Percentiles rank a stretch among this genome's conserved stretches.
Conservation (phyloP, 2,113 vertebrate genomes). For the Tachycineta bicolor region DNA sequence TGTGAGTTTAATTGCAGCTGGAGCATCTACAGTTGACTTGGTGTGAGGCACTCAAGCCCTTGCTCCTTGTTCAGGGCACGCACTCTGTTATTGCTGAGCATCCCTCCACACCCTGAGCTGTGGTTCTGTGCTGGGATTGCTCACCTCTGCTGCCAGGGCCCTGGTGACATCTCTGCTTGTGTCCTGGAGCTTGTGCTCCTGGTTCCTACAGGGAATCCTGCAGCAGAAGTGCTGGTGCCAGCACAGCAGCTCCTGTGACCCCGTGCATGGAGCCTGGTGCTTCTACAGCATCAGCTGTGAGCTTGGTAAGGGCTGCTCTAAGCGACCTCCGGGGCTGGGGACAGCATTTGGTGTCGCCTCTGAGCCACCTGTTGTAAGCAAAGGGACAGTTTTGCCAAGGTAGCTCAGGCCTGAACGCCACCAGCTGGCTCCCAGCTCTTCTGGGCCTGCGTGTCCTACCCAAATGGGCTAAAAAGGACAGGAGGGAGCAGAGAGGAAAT, state of each 20-base stretch:
- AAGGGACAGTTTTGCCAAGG: neutral
- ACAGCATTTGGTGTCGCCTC: neutral
- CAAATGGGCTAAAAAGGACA: neutral
- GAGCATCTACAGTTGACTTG: fast-evolving
- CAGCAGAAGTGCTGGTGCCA: constrained; percentile 76
- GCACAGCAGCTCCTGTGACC: constrained; percentile 78
- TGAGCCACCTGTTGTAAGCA: neutral
- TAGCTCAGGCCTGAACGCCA: neutral
- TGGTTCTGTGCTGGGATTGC: neutral
- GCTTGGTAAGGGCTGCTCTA: constrained; percentile 63
- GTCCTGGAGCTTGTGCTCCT: constrained; percentile 68
- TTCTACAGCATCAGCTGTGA: constrained; percentile 78
- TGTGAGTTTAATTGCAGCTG: neutral
- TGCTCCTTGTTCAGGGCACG: neutral
- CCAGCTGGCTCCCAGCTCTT: neutral
- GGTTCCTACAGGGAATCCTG: constrained; percentile 81
- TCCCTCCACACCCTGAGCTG: neutral
- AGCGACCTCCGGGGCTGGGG: neutral
- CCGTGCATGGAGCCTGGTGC: constrained; percentile 75
- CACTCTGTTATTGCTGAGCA: neutral
- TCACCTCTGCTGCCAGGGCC: fast-evolving
- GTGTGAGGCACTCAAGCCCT: neutral
- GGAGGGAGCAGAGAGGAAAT: neutral
- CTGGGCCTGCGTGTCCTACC: neutral
- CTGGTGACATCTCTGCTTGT: neutral